Evolutionary conservation across 2,888 invertebrate species (phyloP).

Genomic region (Lasioglossum lativentre): DNA sequence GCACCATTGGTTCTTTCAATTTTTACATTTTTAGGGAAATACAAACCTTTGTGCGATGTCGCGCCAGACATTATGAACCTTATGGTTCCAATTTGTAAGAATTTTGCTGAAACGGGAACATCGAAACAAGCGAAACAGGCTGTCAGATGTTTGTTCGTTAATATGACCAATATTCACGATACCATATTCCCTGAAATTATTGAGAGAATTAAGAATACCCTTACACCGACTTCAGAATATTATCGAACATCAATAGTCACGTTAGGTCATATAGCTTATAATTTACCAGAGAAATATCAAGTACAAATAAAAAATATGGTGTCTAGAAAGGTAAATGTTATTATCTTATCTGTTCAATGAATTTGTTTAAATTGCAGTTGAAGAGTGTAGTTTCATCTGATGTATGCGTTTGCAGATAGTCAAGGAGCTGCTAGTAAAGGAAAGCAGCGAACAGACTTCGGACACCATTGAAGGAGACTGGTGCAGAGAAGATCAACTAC

Average conservation of each 20-base stretch:
- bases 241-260: constrained; percentile 98
- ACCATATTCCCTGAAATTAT: constrained; percentile 93
- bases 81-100: constrained; percentile 94
- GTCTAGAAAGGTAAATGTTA: constrained; percentile 90
- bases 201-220: constrained; percentile 91
- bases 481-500: constrained; percentile 94
- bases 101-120: constrained; percentile 94
- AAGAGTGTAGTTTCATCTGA: not conserved
- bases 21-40: constrained; percentile 94
- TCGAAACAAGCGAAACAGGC: constrained; percentile 99
- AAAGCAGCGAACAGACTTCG: constrained; percentile 86
- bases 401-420: constrained; percentile 89
- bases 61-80: constrained; percentile 91
- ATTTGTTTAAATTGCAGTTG: not conserved
- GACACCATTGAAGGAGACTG: constrained; percentile 88
- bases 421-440: constrained; percentile 96
- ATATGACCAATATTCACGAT: constrained; percentile 90
- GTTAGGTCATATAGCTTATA: constrained; percentile 96
- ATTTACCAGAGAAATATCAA: constrained; percentile 95
- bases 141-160: constrained; percentile 95
- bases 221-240: constrained; percentile 91
- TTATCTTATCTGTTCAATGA: not conserved
- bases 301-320: constrained; percentile 97
- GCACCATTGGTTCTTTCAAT: constrained; percentile 93
- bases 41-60: constrained; percentile 92